phyloP scores from a whole-genome alignment of 2,888 invertebrate species.

The Adelognathus sp. region DNA sequence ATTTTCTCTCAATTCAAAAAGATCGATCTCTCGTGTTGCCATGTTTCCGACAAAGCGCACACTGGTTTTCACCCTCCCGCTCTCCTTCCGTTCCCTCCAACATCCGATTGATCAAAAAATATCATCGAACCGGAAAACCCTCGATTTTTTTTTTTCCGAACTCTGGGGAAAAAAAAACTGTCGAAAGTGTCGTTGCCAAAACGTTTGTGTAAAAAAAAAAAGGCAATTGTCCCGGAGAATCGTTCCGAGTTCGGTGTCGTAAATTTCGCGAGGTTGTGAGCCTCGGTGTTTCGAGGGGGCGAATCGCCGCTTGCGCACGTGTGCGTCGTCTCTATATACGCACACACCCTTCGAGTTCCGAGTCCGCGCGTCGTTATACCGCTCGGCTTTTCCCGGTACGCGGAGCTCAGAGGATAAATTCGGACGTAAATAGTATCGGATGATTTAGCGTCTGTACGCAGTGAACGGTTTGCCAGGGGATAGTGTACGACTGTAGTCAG shows the following conservation, averaged over 20 bases:
- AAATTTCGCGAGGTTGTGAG: conserved; percentile 35
- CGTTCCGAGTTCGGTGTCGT: conserved; percentile 29
- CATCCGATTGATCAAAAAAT: neutral
- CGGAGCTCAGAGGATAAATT: conserved; percentile 41
- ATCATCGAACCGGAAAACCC: neutral
- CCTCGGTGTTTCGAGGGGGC: conserved; percentile 6
- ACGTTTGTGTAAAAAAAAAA: conserved; percentile 6
- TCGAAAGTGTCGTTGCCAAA: neutral
- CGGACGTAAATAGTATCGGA: conserved; percentile 54
- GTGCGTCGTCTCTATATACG: no score
- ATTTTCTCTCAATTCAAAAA: neutral
- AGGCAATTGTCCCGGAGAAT: conserved; percentile 49
- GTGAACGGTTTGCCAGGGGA: conserved; percentile 24
- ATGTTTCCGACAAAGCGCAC: neutral
- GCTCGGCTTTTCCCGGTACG: conserved; percentile 36
- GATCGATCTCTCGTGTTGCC: neutral
- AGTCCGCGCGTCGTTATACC: conserved; percentile 5
- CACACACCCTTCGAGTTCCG: no score
- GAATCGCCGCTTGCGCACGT: neutral
- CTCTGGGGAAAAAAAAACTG: neutral
- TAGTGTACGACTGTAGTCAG: conserved; percentile 11
- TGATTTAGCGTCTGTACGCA: conserved; percentile 49
- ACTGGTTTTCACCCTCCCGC: neutral
- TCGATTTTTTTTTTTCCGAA: neutral
- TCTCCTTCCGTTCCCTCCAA: neutral